These are phyloP conservation scores for Zaprionus inermis DNA, from an alignment of 1,140 invertebrate species.

Conservation along the genomic window DNA sequence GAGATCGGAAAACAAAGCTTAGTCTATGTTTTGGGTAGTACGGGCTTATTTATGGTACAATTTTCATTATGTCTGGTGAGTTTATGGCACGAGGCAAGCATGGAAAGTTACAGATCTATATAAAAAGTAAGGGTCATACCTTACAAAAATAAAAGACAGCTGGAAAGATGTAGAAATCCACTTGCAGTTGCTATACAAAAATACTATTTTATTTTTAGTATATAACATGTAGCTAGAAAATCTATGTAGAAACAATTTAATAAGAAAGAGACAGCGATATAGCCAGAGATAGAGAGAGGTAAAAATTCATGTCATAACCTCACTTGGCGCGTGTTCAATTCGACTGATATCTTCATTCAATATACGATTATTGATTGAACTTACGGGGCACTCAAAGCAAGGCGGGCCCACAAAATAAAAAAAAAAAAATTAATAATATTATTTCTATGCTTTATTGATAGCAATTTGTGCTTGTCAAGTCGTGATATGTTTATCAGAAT, in stretches of 20 bases:
- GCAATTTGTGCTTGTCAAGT: conserved; percentile 7
- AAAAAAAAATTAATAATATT: conserved; percentile 4
- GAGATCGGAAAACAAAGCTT: not conserved
- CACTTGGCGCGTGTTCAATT: conserved; percentile 1
- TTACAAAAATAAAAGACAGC: no score
- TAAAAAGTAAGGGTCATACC: no score
- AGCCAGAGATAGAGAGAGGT: not conserved
- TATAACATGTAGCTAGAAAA: not conserved
- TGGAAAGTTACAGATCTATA: not conserved
- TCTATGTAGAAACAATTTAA: not conserved
- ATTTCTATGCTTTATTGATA: conserved; percentile 9
- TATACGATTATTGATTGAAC: not conserved
- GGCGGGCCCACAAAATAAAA: not conserved
- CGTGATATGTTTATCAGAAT: conserved; percentile 6
- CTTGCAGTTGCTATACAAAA: no score
- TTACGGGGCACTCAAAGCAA: not conserved
- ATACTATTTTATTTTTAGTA: not conserved
- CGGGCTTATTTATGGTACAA: conserved; percentile 9
- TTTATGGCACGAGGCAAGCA: not conserved
- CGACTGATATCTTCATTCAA: conserved; percentile 1
- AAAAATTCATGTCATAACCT: not conserved
- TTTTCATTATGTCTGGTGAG: not conserved
- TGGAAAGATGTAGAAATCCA: no score
- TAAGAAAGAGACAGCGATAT: not conserved
- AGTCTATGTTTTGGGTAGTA: not conserved